Evolutionary conservation across 2,797 vertebrate species (phyloP).

Genomic region (Phrynocephalus guinanensis): DNA sequence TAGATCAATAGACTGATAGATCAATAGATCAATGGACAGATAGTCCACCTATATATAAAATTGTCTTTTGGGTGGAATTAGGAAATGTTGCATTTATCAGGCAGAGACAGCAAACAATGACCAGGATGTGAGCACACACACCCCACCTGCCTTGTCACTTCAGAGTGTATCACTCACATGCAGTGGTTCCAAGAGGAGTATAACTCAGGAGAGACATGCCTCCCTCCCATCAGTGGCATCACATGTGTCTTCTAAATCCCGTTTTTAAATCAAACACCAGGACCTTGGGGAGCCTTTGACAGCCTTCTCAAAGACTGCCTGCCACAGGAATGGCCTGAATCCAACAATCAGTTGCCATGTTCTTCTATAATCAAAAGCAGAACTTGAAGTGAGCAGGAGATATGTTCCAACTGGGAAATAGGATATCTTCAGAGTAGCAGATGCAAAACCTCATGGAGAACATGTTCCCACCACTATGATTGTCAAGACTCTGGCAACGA

Average conservation of each 20-base stretch:
- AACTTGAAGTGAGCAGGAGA: neutral
- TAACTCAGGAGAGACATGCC: neutral
- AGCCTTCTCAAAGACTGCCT: neutral
- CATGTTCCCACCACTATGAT: neutral
- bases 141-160: neutral
- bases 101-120: neutral
- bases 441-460: neutral
- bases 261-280: neutral
- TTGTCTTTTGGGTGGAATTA: too few relatives aligned
- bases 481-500: neutral
- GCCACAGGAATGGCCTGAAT: neutral
- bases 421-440: neutral
- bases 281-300: neutral
- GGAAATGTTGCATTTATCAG: too few relatives aligned
- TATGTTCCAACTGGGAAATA: neutral
- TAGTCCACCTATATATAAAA: too few relatives aligned
- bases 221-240: neutral
- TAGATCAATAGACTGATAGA: too few relatives aligned
- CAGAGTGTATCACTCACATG: neutral
- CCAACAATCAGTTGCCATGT: neutral
- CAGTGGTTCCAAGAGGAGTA: neutral
- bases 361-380: conserved; percentile 4
- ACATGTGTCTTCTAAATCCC: neutral
- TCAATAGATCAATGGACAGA: too few relatives aligned
- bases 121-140: neutral